These are phyloP conservation scores for Vulpes vulpes DNA, from an alignment of 2,113 vertebrate species.

Conservation along the genomic window DNA sequence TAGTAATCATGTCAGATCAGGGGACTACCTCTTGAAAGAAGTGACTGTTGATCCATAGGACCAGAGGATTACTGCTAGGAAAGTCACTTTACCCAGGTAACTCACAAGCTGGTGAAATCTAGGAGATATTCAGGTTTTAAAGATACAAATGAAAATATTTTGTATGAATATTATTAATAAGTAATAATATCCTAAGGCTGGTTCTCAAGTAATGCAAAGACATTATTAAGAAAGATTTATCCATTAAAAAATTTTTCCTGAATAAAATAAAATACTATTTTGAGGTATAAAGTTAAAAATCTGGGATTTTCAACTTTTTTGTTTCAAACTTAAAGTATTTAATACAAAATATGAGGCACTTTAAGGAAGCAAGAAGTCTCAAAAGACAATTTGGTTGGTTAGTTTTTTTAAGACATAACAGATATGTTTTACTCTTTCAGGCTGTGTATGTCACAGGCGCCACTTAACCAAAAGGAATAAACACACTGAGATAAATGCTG, in stretches of 20 bases:
- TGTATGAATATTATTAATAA: not conserved
- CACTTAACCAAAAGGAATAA: slow-evolving; percentile 63
- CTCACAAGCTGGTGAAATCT: not conserved
- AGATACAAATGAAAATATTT: not conserved
- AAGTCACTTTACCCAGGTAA: not conserved
- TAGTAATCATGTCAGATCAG: not conserved
- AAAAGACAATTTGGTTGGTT: slow-evolving; percentile 35
- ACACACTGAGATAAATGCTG: not conserved
- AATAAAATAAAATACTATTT: slow-evolving; percentile 26
- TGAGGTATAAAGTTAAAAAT: not conserved
- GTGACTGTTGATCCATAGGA: not conserved
- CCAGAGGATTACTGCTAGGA: not conserved
- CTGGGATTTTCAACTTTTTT: not conserved
- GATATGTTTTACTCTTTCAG: not conserved
- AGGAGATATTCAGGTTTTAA: not conserved
- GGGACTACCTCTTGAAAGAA: not conserved
- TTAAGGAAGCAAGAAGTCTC: slow-evolving; percentile 36
- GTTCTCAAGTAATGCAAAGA: not conserved
- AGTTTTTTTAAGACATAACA: not conserved
- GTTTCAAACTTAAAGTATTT: not conserved
- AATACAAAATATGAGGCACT: not conserved
- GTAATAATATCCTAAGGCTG: not conserved
- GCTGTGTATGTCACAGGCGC: not conserved
- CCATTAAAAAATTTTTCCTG: not conserved
- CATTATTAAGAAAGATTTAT: not conserved